Conservation (phyloP, 2,797 vertebrate species). For the Pelobates cultripes region DNA sequence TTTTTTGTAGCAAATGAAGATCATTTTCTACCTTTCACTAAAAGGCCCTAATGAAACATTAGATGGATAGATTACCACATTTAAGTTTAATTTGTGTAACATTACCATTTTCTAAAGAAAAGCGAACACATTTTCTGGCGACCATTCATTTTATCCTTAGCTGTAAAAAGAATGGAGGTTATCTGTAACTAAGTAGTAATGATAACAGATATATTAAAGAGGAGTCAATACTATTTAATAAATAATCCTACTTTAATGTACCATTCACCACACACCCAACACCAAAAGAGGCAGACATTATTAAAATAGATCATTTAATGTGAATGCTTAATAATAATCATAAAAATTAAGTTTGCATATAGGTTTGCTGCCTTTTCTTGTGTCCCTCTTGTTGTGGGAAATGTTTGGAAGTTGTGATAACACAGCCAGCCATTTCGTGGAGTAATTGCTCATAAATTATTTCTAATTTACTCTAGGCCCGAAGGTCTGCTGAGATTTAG, state of each 20-base stretch:
- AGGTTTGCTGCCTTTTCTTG: too few relatives aligned
- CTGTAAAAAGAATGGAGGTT: background rate
- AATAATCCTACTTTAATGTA: background rate
- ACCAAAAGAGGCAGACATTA: background rate
- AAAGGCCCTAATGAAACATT: slow-evolving; percentile 1
- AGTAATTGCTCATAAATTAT: too few relatives aligned
- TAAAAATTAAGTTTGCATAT: too few relatives aligned
- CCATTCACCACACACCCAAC: background rate
- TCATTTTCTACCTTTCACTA: background rate
- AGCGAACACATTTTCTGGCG: background rate
- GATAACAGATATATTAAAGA: background rate
- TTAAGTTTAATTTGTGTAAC: background rate
- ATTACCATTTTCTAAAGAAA: background rate
- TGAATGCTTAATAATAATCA: too few relatives aligned
- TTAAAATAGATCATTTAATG: too few relatives aligned
- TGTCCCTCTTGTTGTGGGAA: too few relatives aligned
- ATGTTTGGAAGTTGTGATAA: too few relatives aligned
- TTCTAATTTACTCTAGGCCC: too few relatives aligned
- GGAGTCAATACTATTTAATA: background rate
- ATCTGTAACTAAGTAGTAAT: background rate
- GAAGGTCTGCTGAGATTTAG: too few relatives aligned
- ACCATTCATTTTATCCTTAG: background rate
- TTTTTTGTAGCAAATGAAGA: background rate
- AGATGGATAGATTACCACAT: slow-evolving; percentile 6
- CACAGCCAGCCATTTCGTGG: too few relatives aligned